These are phyloP conservation scores for Lemur catta DNA, from an alignment of 2,797 vertebrate species.

Conservation along the genomic window DNA sequence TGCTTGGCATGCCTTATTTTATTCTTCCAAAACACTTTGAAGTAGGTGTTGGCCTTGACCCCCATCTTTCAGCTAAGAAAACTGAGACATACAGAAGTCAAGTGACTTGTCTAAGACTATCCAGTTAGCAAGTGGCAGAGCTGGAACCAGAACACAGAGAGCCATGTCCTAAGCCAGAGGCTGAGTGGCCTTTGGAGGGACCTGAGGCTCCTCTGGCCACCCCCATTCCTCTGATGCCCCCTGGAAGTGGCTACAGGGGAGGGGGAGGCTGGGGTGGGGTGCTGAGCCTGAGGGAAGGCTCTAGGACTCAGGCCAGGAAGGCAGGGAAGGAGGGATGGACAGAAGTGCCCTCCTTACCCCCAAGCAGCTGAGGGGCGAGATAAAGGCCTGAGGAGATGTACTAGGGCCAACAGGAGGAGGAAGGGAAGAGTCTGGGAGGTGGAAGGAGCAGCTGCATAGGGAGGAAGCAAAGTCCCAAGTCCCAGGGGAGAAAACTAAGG, in stretches of 20 bases:
- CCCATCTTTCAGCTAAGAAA: background rate
- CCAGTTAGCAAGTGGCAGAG: background rate
- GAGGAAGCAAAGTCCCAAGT: background rate
- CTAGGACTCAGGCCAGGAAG: background rate
- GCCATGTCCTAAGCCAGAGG: background rate
- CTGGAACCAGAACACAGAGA: background rate
- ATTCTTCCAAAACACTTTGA: background rate
- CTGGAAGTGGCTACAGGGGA: background rate
- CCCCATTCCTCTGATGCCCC: background rate
- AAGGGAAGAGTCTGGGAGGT: background rate
- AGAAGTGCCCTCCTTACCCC: background rate
- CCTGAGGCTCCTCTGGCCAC: background rate
- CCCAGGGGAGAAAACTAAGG: background rate
- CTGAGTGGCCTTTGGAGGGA: background rate
- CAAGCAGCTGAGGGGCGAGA: slow-evolving; percentile 31
- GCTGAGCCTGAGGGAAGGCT: background rate
- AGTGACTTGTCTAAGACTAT: background rate
- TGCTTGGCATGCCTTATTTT: background rate
- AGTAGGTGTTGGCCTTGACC: background rate
- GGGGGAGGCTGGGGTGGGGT: background rate
- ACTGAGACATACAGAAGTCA: background rate
- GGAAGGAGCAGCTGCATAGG: background rate
- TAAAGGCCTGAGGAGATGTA: background rate
- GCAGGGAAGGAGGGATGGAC: background rate
- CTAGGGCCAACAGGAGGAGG: background rate